Conservation (phyloP, 2,888 invertebrate species). For the Axea sp. region DNA sequence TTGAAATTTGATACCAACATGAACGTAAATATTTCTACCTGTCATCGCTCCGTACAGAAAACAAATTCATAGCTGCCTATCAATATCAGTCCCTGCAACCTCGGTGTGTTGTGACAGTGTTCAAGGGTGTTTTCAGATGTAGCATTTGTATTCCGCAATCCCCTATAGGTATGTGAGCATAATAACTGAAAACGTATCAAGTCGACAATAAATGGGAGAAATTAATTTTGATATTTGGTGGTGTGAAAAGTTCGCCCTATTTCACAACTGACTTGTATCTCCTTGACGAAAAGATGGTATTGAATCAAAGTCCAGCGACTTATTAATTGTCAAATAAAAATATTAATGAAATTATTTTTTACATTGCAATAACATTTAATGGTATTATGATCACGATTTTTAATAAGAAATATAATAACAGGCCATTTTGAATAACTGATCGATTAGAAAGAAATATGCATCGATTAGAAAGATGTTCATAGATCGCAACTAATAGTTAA, state of each 20-base stretch:
- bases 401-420: too few relatives aligned
- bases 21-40: constrained; percentile 64
- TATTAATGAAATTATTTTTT: too few relatives aligned
- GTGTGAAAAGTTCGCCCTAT: constrained; percentile 51
- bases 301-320: too few relatives aligned
- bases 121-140: constrained; percentile 74
- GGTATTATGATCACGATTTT: too few relatives aligned
- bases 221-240: constrained; percentile 71
- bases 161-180: constrained; percentile 43
- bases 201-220: constrained; percentile 75
- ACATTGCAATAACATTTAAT: too few relatives aligned
- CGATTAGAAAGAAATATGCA: too few relatives aligned
- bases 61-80: constrained; percentile 73
- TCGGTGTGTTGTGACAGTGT: constrained; percentile 75
- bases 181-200: constrained; percentile 65
- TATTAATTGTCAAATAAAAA: too few relatives aligned
- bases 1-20: constrained; percentile 1
- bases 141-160: constrained; percentile 62
- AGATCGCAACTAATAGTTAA: too few relatives aligned
- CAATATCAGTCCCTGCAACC: constrained; percentile 69
- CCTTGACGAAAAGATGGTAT: constrained; percentile 1
- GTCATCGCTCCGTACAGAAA: constrained; percentile 61
- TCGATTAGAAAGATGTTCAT: too few relatives aligned
- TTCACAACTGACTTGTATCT: constrained; percentile 1
- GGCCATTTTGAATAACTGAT: too few relatives aligned